A percentile compares a stretch with the other conserved stretches of the same genome.
These are phyloP conservation scores for Pseudochirops corinnae DNA, from an alignment of 2,797 vertebrate species.

Conservation along the genomic window DNA sequence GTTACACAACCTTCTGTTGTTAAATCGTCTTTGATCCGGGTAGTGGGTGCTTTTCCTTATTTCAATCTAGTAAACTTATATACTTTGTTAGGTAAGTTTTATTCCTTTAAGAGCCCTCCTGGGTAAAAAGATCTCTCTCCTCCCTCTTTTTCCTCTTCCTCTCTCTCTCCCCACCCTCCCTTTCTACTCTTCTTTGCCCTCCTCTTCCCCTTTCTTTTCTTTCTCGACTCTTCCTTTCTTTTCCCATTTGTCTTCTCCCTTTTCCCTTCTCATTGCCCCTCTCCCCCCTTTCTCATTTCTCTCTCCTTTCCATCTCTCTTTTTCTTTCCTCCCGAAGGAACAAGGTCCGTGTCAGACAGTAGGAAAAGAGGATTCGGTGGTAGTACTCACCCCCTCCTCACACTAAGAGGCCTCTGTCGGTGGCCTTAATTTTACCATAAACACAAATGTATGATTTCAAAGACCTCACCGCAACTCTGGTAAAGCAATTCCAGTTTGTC, in stretches of 20 bases:
- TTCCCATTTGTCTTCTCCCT: rapidly evolving
- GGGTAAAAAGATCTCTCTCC: not conserved
- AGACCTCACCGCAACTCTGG: conserved; percentile 88
- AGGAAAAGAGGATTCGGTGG: not conserved
- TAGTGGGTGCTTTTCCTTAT: not conserved
- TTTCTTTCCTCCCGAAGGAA: not conserved
- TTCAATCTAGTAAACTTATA: not conserved
- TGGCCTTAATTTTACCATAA: conserved; percentile 28
- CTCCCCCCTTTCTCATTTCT: rapidly evolving
- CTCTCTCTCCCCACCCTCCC: not conserved
- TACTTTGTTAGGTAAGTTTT: not conserved
- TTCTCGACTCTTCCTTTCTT: not conserved
- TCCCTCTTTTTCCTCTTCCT: not conserved
- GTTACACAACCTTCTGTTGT: not conserved
- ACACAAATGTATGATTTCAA: conserved; percentile 51
- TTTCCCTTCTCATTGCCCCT: not conserved
- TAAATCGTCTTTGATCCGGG: not conserved
- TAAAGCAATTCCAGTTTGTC: conserved; percentile 84
- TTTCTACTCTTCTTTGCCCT: too few species aligned
- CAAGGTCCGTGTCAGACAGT: not conserved
- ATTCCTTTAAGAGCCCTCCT: not conserved
- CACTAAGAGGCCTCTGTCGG: rapidly evolving
- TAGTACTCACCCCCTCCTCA: too few species aligned
- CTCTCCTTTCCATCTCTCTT: not conserved
- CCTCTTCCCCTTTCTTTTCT: rapidly evolving